Evolutionary conservation across 92 coral and sea anemone genomes (phyloP).

Genomic region (Epizoanthus illoricatus): DNA sequence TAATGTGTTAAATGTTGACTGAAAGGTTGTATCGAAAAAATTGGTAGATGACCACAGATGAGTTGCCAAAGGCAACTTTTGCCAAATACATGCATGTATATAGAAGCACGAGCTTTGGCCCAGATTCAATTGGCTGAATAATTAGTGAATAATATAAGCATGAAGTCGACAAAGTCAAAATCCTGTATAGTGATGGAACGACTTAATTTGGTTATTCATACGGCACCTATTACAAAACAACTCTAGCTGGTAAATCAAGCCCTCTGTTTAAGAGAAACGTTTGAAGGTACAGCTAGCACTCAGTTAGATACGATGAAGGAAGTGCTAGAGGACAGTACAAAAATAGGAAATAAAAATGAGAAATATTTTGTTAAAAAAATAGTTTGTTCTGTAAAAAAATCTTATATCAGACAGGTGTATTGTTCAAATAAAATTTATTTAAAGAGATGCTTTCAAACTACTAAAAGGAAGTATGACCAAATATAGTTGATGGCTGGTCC

Average conservation of each 20-base stretch:
- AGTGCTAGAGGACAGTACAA: neutral
- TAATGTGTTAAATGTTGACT: too few relatives aligned
- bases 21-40: neutral
- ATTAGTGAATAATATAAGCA: neutral
- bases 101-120: neutral
- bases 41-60: neutral
- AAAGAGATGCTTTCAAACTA: too few relatives aligned
- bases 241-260: neutral
- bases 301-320: neutral
- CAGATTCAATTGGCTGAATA: neutral
- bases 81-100: neutral
- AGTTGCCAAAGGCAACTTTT: neutral
- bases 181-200: neutral
- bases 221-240: neutral
- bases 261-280: neutral
- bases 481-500: too few relatives aligned
- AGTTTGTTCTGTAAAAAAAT: neutral
- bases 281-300: neutral
- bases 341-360: neutral
- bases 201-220: neutral
- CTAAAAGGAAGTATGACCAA: too few relatives aligned
- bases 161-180: neutral
- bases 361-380: neutral
- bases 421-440: too few relatives aligned
- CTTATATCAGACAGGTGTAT: too few relatives aligned